phyloP scores from a whole-genome alignment of 2,888 invertebrate genomes.

The Pyrrhia umbra region DNA sequence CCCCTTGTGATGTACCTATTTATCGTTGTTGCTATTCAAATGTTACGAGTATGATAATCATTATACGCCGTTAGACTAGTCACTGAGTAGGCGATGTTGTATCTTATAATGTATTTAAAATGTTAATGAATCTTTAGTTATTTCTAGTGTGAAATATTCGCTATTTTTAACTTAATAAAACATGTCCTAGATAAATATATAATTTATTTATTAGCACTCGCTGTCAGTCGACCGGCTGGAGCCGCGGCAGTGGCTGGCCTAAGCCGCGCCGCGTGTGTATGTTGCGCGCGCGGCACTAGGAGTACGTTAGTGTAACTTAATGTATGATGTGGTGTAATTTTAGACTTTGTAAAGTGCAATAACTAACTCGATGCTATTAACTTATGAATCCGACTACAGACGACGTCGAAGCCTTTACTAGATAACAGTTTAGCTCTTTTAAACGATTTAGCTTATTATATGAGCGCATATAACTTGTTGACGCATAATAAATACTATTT shows the following conservation, averaged over 20 bases:
- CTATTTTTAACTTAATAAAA: slow-evolving; percentile 82
- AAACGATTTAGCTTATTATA: slow-evolving; percentile 77
- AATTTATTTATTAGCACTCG: slow-evolving; percentile 84
- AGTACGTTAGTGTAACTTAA: slow-evolving; percentile 66
- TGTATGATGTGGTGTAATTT: slow-evolving; percentile 70
- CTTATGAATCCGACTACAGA: slow-evolving; percentile 79
- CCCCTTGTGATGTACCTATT: slow-evolving; percentile 82
- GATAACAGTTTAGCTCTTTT: slow-evolving; percentile 72
- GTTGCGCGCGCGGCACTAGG: slow-evolving; percentile 56
- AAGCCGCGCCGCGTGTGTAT: slow-evolving; percentile 37
- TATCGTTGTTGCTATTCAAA: slow-evolving; percentile 84
- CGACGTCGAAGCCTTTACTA: slow-evolving; percentile 80
- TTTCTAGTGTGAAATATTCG: slow-evolving; percentile 85
- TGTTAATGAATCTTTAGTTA: slow-evolving; percentile 88
- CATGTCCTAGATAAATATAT: slow-evolving; percentile 81
- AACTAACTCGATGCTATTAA: slow-evolving; percentile 75
- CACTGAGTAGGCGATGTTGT: slow-evolving; percentile 88
- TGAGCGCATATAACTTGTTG: slow-evolving; percentile 83
- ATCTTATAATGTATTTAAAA: slow-evolving; percentile 86
- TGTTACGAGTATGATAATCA: slow-evolving; percentile 80
- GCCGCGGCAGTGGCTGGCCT: slow-evolving; percentile 57
- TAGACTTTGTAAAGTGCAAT: slow-evolving; percentile 82
- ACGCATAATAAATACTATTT: slow-evolving; percentile 85
- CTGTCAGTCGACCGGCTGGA: slow-evolving; percentile 65
- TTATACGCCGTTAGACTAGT: slow-evolving; percentile 88